A percentile compares a stretch with the other conserved stretches of the same genome.
These are phyloP conservation scores for Andrena marginata DNA, from an alignment of 2,888 invertebrate species.

Conservation along the genomic window DNA sequence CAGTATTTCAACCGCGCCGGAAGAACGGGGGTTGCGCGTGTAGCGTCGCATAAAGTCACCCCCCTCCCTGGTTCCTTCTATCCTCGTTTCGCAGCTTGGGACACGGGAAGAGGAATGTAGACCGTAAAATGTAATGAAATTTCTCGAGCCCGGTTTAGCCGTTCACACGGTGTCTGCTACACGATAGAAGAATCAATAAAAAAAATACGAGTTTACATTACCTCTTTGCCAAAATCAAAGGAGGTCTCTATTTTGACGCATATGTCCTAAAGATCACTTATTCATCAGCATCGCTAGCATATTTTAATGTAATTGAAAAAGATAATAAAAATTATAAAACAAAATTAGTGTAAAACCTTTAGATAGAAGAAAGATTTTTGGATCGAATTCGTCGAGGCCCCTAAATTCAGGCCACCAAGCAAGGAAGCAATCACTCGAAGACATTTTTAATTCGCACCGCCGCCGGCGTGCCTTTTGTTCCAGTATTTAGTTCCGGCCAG, in stretches of 20 bases:
- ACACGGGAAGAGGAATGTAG: constrained; percentile 43
- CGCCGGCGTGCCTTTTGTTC: constrained; percentile 69
- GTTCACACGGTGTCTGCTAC: constrained; percentile 18
- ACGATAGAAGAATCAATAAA: constrained; percentile 13
- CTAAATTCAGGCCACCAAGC: constrained; percentile 50
- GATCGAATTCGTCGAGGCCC: constrained; percentile 28
- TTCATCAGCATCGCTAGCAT: neutral
- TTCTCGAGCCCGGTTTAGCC: constrained; percentile 27
- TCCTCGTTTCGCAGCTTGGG: constrained; percentile 12
- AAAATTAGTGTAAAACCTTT: neutral
- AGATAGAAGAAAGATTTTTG: neutral
- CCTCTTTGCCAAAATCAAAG: neutral
- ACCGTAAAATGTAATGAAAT: constrained; percentile 51
- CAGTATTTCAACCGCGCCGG: constrained; percentile 39
- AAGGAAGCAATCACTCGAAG: constrained; percentile 58
- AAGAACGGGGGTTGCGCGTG: constrained; percentile 33
- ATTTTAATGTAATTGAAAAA: neutral
- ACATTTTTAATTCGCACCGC: constrained; percentile 74
- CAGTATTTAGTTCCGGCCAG: constrained; percentile 77
- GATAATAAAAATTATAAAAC: neutral
- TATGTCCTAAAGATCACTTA: neutral
- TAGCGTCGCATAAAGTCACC: constrained; percentile 25
- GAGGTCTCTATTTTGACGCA: neutral
- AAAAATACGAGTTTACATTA: neutral
- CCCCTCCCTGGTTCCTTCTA: neutral